Percentiles rank a stretch among this genome's conserved stretches.
These are phyloP conservation scores for Coelopa pilipes DNA, from an alignment of 2,888 invertebrate species.

Conservation along the genomic window DNA sequence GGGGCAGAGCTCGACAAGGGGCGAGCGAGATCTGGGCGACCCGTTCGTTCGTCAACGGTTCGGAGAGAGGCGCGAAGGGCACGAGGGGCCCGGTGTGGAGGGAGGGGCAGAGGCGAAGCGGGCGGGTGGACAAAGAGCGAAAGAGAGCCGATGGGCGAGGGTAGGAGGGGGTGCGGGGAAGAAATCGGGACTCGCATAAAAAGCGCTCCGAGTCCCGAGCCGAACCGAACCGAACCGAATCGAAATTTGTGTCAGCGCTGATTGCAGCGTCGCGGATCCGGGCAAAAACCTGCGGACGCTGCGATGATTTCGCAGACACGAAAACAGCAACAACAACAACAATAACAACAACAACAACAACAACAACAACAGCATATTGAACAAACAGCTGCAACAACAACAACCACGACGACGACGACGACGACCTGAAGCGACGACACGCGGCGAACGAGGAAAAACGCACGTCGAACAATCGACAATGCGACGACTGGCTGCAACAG, in stretches of 20 bases:
- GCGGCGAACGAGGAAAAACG: neutral
- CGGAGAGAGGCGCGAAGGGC: no score
- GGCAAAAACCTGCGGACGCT: neutral
- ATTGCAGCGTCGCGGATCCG: neutral
- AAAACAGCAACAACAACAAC: no score
- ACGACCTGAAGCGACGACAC: neutral
- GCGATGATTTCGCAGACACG: neutral
- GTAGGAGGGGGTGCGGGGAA: neutral
- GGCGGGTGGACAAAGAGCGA: neutral
- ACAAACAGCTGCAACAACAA: neutral
- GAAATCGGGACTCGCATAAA: neutral
- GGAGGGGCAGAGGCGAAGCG: neutral
- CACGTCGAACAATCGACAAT: neutral
- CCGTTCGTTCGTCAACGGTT: no score
- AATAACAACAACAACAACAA: neutral
- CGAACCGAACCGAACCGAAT: neutral
- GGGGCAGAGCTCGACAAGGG: neutral
- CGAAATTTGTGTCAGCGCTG: slow-evolving; percentile 9
- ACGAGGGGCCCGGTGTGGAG: no score
- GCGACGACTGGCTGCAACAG: neutral
- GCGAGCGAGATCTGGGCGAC: neutral
- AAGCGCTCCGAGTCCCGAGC: neutral
- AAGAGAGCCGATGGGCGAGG: neutral
- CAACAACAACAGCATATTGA: neutral
- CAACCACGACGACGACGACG: neutral